Evolutionary conservation across 2,888 invertebrate genomes (phyloP), one percentile per base, ranked within the genome.

Genomic region (Macropis europaea): DNA sequence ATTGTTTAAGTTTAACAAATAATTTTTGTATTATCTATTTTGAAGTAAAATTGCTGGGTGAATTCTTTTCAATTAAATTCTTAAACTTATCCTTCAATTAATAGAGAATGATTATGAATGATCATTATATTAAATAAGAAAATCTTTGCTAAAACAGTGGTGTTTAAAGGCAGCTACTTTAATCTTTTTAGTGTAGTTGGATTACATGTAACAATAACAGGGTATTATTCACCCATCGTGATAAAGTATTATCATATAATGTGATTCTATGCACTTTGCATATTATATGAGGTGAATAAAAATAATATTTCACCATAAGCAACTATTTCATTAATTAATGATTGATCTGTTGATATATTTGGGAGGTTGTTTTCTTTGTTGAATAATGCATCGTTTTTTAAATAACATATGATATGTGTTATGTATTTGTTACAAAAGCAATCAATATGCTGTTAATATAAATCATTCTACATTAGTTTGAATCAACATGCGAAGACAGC

Each of bases 261-360:
- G 89, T 89, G 87, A 89, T 80, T 84, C 82, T 84, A 66, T 82
- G 82, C 86, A 87, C 84, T 87, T 86, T 87, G 79, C 86, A 84
- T 82, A 81, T 84, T 84, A 84, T 87, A 84, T 86, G 84, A 88
- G 88, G 90, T 89, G 90, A 90, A 90, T 90, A 90, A 90, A 90
- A 87, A 84, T 68, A 84, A 75, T 87, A 85, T 80, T 87, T 89
- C 86, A 88, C 86, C 82, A 84, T 76, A 85, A 84, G 82, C 86
- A 88, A 86, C 88, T 88, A 86, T 87, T 88, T 89, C 85, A 89
- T 89, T 90, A 82, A 88, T 87, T 86, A 78, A 88, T 86, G 83
- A 84, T 84, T 82, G 83, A 85, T 87, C 81, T 85, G 79, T 84
- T 78, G 78, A 84, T 78, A 86, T 84, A 79, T 87, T 90, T 81